These are phyloP conservation scores for Dicrurus megarhynchus DNA, from an alignment of 2,113 vertebrate genomes.

Conservation along the genomic window DNA sequence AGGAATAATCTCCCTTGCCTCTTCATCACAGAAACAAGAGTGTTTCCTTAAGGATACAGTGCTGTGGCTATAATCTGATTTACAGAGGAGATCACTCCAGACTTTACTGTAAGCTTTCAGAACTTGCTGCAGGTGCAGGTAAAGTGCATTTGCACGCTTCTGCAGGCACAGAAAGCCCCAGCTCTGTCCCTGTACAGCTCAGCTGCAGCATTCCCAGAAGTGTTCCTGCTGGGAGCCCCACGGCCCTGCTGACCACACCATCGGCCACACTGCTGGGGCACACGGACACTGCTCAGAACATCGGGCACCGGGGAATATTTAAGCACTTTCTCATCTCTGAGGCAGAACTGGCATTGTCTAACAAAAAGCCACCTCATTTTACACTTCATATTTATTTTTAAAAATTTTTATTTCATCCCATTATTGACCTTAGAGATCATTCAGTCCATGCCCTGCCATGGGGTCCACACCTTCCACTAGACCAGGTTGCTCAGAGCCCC, in stretches of 20 bases:
- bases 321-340: not conserved
- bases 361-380: not conserved
- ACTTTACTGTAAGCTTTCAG: not conserved
- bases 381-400: not conserved
- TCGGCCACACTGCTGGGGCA: rapidly evolving
- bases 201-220: not conserved
- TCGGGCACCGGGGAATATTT: not conserved
- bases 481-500: not conserved
- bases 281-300: rapidly evolving
- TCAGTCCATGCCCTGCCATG: not conserved
- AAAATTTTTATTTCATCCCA: not conserved
- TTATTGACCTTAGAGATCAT: not conserved
- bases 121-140: not conserved
- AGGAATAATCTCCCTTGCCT: not conserved
- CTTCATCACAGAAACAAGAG: not conserved
- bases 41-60: not conserved
- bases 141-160: not conserved
- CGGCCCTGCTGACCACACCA: rapidly evolving
- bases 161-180: not conserved
- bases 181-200: not conserved
- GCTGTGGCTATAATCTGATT: not conserved
- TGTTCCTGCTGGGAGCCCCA: rapidly evolving
- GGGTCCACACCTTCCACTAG: not conserved
- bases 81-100: not conserved
- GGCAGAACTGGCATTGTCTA: not conserved